These are phyloP conservation scores for Lasioglossum albipes DNA, from an alignment of 1,140 invertebrate genomes.

Conservation along the genomic window DNA sequence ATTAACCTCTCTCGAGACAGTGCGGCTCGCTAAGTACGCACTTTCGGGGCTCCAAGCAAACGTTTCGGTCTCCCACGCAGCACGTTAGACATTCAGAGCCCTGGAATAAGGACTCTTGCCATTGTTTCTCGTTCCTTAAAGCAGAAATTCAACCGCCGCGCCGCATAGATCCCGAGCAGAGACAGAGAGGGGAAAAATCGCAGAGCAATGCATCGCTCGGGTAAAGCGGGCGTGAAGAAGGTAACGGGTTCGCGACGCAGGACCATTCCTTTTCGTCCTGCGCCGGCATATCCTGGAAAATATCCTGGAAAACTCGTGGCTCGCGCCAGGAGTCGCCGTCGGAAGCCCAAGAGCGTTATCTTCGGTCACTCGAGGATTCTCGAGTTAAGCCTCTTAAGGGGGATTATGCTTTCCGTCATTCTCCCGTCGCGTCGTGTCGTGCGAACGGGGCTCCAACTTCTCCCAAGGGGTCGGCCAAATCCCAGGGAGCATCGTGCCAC, in stretches of 20 bases:
- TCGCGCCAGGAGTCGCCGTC: slow-evolving; percentile 1
- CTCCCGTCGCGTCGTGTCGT: slow-evolving; percentile 11
- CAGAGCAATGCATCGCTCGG: neutral
- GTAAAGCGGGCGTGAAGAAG: neutral
- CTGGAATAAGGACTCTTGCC: no score
- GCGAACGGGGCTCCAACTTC: neutral
- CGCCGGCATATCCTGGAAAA: slow-evolving; percentile 9
- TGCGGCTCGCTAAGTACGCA: no score
- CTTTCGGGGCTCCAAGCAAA: no score
- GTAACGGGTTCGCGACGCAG: neutral
- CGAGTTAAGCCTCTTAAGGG: slow-evolving; percentile 66
- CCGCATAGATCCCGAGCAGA: no score
- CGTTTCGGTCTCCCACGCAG: no score
- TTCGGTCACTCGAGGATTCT: slow-evolving; percentile 62
- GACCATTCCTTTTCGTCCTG: slow-evolving; percentile 11
- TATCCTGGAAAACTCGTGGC: slow-evolving; percentile 29
- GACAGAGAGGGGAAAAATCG: no score
- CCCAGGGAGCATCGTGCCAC: slow-evolving; percentile 26
- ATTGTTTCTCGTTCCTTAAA: no score
- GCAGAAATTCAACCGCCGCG: no score
- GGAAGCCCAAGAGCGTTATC: slow-evolving; percentile 48
- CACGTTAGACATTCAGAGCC: no score
- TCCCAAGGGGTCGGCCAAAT: slow-evolving; percentile 42
- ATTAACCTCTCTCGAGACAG: no score
- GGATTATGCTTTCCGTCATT: slow-evolving; percentile 64